Evolutionary conservation across 92 coral and sea anemone genomes (phyloP).

Genomic region (Epizoanthus stellaris): DNA sequence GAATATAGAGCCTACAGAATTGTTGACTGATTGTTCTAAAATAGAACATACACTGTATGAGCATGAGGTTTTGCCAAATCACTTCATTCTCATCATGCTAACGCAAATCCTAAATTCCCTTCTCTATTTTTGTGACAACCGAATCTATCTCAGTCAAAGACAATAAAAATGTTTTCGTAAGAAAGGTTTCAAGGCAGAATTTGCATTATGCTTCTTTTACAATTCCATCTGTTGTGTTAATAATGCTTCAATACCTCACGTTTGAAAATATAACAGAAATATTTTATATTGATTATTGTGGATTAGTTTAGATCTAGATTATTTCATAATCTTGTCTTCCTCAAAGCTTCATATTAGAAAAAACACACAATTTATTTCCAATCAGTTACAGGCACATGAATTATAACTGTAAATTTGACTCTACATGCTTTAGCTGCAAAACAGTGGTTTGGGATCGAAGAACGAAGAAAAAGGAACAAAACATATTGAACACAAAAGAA

Average conservation of each 20-base stretch:
- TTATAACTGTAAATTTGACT: background rate
- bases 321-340: slow-evolving; percentile 25
- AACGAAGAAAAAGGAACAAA: background rate
- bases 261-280: slow-evolving; percentile 25
- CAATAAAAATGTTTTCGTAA: background rate
- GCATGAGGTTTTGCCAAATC: too few relatives aligned
- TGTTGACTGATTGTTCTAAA: too few relatives aligned
- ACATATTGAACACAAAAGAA: slow-evolving; percentile 8
- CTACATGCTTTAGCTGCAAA: background rate
- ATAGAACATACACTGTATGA: too few relatives aligned
- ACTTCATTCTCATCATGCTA: too few relatives aligned
- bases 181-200: background rate
- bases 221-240: background rate
- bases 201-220: too few relatives aligned
- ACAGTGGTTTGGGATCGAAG: slow-evolving; percentile 5
- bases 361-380: background rate
- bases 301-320: background rate
- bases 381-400: slow-evolving; percentile 14
- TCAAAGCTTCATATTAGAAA: background rate
- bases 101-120: too few relatives aligned
- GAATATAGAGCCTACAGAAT: too few relatives aligned
- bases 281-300: slow-evolving; percentile 18
- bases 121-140: too few relatives aligned
- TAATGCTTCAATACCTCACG: background rate
- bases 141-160: background rate